These are phyloP conservation scores for Drosophila barbarae DNA, from an alignment of 2,888 invertebrate genomes.

Conservation along the genomic window DNA sequence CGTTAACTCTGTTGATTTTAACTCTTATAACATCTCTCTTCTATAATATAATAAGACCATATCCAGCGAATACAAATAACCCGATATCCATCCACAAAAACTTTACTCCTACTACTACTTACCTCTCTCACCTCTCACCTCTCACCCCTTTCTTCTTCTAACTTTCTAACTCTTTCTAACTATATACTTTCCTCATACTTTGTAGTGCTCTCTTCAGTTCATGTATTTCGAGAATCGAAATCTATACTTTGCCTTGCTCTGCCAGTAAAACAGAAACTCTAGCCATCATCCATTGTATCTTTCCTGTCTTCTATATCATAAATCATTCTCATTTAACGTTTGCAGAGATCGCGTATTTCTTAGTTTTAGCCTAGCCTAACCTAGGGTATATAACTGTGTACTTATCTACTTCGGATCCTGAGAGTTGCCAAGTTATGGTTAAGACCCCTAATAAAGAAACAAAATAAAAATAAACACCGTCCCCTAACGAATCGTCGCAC, in stretches of 20 bases:
- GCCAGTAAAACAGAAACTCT: conserved; percentile 43
- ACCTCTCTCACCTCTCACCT: conserved; percentile 35
- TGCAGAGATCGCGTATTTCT: conserved; percentile 52
- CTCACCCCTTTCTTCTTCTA: conserved; percentile 31
- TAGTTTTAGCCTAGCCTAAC: conserved; percentile 51
- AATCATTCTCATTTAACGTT: conserved; percentile 26
- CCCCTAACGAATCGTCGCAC: conserved; percentile 39
- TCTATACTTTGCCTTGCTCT: conserved; percentile 59
- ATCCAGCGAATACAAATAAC: conserved; percentile 42
- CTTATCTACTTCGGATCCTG: conserved; percentile 29
- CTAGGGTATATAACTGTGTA: conserved; percentile 35
- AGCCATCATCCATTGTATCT: conserved; percentile 29
- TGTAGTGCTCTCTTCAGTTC: conserved; percentile 47
- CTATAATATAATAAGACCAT: conserved; percentile 30
- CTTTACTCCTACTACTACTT: conserved; percentile 17
- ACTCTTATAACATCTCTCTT: conserved; percentile 53
- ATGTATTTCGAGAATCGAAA: conserved; percentile 29
- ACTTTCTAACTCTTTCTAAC: conserved; percentile 22
- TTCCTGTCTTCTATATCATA: conserved; percentile 22
- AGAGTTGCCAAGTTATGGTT: conserved; percentile 28
- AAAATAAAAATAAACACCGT: conserved; percentile 2
- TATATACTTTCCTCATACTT: conserved; percentile 32
- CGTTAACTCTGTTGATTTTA: conserved; percentile 67
- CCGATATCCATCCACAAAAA: conserved; percentile 8
- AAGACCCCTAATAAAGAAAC: conserved; percentile 14